phyloP scores from a whole-genome alignment of 1,140 invertebrate species.

The Trachelipus rathkii region DNA sequence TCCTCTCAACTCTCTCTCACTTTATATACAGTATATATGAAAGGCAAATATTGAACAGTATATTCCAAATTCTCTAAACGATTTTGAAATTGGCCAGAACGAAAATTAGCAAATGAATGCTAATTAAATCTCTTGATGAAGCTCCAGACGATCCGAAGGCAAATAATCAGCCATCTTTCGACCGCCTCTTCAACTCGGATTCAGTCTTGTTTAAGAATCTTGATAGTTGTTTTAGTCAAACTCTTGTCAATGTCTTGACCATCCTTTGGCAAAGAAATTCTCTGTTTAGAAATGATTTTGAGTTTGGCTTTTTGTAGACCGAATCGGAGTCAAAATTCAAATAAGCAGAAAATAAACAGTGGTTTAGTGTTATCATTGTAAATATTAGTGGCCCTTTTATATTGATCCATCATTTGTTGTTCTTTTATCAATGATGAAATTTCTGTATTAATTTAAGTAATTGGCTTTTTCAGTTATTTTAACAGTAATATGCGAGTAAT shows the following conservation, averaged over 20 bases:
- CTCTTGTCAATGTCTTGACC: conserved; percentile 7
- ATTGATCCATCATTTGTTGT: not conserved
- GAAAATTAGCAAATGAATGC: not conserved
- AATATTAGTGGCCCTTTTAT: not conserved
- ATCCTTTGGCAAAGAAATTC: not conserved
- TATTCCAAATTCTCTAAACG: too few species aligned
- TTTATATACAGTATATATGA: too few species aligned
- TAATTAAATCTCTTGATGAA: not conserved
- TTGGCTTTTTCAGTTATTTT: not conserved
- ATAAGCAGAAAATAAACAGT: not conserved
- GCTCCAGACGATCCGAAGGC: not conserved
- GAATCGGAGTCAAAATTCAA: not conserved
- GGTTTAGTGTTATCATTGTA: conserved; percentile 1
- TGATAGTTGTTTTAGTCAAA: not conserved
- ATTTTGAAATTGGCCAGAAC: too few species aligned
- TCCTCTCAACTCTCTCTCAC: too few species aligned
- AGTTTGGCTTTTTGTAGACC: not conserved
- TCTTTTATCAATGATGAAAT: not conserved
- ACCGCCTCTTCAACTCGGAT: not conserved
- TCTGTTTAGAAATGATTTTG: not conserved
- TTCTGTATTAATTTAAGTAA: not conserved
- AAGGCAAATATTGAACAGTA: too few species aligned
- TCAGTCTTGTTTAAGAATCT: conserved; percentile 3
- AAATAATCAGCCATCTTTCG: not conserved
- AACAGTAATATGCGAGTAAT: too few species aligned